phyloP scores from a whole-genome alignment of 1,140 invertebrate species.

The Metaphire vulgaris region DNA sequence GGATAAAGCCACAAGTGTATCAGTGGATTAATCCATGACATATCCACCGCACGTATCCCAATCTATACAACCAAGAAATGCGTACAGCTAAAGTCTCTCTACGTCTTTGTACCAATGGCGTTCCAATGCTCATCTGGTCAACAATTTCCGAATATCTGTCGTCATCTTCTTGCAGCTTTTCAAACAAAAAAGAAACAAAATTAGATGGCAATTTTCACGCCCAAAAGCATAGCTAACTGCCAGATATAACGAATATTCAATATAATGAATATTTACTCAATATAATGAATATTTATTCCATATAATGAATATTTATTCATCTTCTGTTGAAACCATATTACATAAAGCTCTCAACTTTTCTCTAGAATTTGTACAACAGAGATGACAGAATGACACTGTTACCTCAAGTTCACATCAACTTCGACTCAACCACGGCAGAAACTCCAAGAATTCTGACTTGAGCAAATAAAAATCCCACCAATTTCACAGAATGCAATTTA shows the following conservation, averaged over 20 bases:
- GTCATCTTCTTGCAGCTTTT: background rate
- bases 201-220: no score
- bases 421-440: no score
- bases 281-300: background rate
- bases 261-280: background rate
- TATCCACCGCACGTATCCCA: background rate
- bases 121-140: conserved; percentile 23
- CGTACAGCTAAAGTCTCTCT: conserved; percentile 21
- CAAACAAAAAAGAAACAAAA: background rate
- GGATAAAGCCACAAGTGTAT: background rate
- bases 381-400: no score
- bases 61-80: no score
- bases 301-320: background rate
- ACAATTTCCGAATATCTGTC: conserved; percentile 20
- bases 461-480: no score
- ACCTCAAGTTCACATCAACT: no score
- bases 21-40: background rate
- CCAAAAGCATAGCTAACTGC: conserved; percentile 9
- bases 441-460: no score
- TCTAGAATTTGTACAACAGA: no score
- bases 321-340: background rate
- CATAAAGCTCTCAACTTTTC: no score
- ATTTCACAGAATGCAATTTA: no score
- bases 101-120: conserved; percentile 7
- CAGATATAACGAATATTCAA: background rate